Evolutionary conservation across 2,888 invertebrate genomes (phyloP).

Genomic region (Synanthedon myopaeformis): DNA sequence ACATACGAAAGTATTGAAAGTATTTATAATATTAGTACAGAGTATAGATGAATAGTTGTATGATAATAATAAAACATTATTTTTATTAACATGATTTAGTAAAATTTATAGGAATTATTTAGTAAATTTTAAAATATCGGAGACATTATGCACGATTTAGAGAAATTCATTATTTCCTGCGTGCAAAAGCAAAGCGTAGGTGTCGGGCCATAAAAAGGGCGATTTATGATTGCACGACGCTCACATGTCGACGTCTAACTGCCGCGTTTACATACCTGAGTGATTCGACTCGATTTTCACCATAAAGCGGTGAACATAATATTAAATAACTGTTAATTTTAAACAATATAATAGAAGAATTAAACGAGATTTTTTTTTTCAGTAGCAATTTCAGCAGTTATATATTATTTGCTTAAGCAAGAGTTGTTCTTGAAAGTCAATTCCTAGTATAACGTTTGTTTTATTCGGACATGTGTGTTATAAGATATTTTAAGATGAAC

Average conservation of each 20-base stretch:
- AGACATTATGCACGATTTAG: conserved; percentile 17
- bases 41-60: no score
- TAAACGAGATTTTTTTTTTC: background rate
- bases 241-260: conserved; percentile 12
- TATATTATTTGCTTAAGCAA: no score
- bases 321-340: background rate
- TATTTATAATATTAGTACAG: no score
- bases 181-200: conserved; percentile 13
- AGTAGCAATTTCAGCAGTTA: no score
- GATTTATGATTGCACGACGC: conserved; percentile 12
- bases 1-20: no score
- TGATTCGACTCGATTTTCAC: conserved; percentile 2
- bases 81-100: no score
- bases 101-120: no score
- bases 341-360: background rate
- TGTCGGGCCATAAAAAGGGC: conserved; percentile 21
- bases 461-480: no score
- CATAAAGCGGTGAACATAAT: background rate
- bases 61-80: no score
- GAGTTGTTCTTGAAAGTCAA: no score
- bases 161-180: background rate
- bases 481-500: no score
- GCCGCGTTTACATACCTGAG: conserved; percentile 23
- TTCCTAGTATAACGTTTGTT: no score
- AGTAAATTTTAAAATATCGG: conserved; percentile 2